A percentile compares a stretch with the other conserved stretches of the same genome.
These are phyloP conservation scores for Lipophrys pholis DNA, from an alignment of 2,113 vertebrate species.

Conservation along the genomic window DNA sequence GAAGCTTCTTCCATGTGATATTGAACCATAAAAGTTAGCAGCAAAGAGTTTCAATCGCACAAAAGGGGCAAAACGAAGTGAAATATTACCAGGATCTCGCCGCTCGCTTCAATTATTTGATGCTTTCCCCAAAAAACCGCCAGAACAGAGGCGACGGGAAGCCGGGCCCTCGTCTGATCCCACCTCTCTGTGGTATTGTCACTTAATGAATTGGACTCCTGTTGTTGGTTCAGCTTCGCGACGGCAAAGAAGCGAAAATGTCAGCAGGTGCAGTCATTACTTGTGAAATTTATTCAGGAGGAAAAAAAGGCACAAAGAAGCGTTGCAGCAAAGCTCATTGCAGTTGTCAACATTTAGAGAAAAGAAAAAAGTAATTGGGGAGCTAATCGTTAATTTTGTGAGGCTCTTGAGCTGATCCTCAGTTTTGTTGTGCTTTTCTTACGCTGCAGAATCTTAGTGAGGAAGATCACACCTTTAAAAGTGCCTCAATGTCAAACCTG, in stretches of 20 bases:
- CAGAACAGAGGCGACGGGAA: not conserved
- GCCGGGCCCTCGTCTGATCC: constrained; percentile 1
- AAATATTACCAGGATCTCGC: not conserved
- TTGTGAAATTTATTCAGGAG: too few relatives aligned
- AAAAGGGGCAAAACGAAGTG: constrained; percentile 21
- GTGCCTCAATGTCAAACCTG: too few relatives aligned
- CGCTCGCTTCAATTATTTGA: not conserved
- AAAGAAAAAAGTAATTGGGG: too few relatives aligned
- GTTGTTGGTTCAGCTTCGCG: not conserved
- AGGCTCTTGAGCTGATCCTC: too few relatives aligned
- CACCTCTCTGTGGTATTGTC: not conserved
- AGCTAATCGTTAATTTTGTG: too few relatives aligned
- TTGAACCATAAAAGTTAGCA: not conserved
- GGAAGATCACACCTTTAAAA: too few relatives aligned
- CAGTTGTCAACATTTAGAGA: too few relatives aligned
- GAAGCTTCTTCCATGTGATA: constrained; percentile 26
- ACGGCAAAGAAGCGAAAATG: not conserved
- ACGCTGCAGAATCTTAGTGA: too few relatives aligned
- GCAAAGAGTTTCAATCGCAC: not conserved
- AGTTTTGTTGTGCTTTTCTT: too few relatives aligned
- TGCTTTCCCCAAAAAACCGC: too few relatives aligned
- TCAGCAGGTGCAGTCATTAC: constrained; percentile 15
- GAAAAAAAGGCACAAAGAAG: too few relatives aligned
- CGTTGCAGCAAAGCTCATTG: too few relatives aligned
- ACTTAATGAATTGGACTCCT: not conserved